These are phyloP conservation scores for Sminthurides bifidus DNA, from an alignment of 1,140 invertebrate genomes.

Conservation along the genomic window DNA sequence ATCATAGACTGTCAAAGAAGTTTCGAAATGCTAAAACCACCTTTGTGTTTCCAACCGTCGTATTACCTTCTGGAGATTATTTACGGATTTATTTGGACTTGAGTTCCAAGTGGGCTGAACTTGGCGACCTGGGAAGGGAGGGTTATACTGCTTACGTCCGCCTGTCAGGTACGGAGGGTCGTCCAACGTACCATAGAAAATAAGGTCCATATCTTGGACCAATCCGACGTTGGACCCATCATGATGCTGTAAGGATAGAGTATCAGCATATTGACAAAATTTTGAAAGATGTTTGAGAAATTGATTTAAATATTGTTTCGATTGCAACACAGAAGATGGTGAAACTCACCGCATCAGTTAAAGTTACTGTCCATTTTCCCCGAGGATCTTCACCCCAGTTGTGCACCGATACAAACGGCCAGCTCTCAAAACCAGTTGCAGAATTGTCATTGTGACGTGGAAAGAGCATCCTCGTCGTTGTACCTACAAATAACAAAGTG, in stretches of 20 bases:
- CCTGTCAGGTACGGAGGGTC: constrained; percentile 47
- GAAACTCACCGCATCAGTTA: constrained; percentile 47
- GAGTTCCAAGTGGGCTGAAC: constrained; percentile 38
- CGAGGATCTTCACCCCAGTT: constrained; percentile 77
- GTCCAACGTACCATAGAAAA: constrained; percentile 55
- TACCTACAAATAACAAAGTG: constrained; percentile 42
- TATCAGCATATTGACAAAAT: background rate
- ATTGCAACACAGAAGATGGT: background rate
- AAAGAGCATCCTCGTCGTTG: constrained; percentile 54
- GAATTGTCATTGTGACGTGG: constrained; percentile 57
- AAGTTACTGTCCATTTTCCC: constrained; percentile 58
- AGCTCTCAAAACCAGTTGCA: constrained; percentile 58
- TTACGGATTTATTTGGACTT: background rate
- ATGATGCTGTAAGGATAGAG: background rate
- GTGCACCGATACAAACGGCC: constrained; percentile 81
- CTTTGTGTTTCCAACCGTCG: background rate
- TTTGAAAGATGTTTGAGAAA: background rate
- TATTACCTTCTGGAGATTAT: background rate
- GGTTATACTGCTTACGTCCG: too few species aligned
- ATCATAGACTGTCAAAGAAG: too few species aligned
- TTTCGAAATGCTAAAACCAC: too few species aligned
- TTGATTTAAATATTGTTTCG: constrained; percentile 1
- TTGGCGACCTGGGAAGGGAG: constrained; percentile 43
- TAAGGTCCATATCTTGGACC: constrained; percentile 45
- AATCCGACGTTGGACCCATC: constrained; percentile 42